Evolutionary conservation across 2,797 vertebrate species (phyloP).

Genomic region (Phylloscopus collybita): DNA sequence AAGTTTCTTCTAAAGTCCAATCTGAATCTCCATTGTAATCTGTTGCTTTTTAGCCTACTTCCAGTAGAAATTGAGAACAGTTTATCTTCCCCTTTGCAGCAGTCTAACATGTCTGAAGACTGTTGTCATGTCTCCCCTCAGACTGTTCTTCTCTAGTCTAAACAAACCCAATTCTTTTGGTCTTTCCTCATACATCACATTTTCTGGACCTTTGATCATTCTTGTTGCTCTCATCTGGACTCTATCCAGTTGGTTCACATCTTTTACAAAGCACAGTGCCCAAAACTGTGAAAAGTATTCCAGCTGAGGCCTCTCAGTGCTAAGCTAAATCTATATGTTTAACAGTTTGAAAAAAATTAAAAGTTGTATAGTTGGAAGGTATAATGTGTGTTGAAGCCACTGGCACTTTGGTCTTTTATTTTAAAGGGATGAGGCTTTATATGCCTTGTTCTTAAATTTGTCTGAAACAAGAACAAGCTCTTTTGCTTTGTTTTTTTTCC

Average conservation of each 20-base stretch:
- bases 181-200: constrained; percentile 65
- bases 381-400: neutral
- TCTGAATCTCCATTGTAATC: neutral
- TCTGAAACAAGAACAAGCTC: neutral
- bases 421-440: neutral
- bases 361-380: neutral
- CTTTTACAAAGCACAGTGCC: constrained; percentile 33
- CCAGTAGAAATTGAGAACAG: constrained; percentile 31
- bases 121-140: constrained; percentile 63
- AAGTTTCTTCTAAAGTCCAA: neutral
- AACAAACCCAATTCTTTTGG: constrained; percentile 66
- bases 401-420: neutral
- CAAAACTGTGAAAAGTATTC: constrained; percentile 48
- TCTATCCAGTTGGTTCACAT: constrained; percentile 59
- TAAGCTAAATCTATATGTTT: constrained; percentile 6
- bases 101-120: constrained; percentile 41
- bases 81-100: constrained; percentile 29
- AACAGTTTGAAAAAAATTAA: neutral
- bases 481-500: neutral
- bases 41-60: constrained; percentile 16
- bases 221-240: constrained; percentile 43
- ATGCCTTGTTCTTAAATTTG: neutral
- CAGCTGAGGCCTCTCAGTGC: constrained; percentile 40
- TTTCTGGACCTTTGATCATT: constrained; percentile 68
- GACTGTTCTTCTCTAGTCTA: constrained; percentile 62